Evolutionary conservation across 2,113 vertebrate genomes (phyloP).

Genomic region (Hemicordylus capensis): DNA sequence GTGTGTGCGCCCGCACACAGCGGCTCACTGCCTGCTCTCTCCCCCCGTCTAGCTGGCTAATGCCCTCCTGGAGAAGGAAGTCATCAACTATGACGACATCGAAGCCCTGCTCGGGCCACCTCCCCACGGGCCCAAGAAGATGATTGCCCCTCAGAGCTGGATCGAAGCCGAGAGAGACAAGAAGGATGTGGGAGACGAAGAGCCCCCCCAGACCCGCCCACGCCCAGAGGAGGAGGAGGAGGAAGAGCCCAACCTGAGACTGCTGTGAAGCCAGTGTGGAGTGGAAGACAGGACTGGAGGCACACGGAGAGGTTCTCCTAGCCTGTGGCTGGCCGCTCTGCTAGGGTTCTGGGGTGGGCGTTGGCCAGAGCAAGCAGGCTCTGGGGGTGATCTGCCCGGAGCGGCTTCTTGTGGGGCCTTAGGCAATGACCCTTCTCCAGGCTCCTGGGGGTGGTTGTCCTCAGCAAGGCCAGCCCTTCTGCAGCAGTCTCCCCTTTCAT

Average conservation of each 20-base stretch:
- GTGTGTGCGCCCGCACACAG: neutral
- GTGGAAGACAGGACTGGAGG: neutral
- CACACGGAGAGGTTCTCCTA: neutral
- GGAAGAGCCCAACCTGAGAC: slow-evolving; percentile 72
- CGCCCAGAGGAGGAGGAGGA: slow-evolving; percentile 72
- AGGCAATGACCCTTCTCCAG: neutral
- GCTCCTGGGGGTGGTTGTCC: no score
- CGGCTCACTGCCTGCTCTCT: neutral
- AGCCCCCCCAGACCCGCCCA: slow-evolving; percentile 66
- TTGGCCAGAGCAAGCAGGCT: neutral
- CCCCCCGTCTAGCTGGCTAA: slow-evolving; percentile 82
- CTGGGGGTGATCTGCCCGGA: no score
- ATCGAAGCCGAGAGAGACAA: slow-evolving; percentile 89
- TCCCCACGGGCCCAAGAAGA: slow-evolving; percentile 91
- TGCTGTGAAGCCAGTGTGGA: slow-evolving; percentile 55
- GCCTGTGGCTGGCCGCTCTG: neutral
- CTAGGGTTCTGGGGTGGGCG: neutral
- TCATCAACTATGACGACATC: slow-evolving; percentile 95
- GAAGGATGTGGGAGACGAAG: slow-evolving; percentile 86
- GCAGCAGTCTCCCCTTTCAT: neutral
- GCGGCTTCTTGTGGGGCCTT: no score
- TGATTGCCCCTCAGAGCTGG: slow-evolving; percentile 93
- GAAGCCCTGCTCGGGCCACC: slow-evolving; percentile 90
- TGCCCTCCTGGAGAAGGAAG: slow-evolving; percentile 91
- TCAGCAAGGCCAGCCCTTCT: no score